Base-by-base conservation (phyloP, 92 coral and sea anemone genomes). In the Pocillopora meandrina region DNA sequence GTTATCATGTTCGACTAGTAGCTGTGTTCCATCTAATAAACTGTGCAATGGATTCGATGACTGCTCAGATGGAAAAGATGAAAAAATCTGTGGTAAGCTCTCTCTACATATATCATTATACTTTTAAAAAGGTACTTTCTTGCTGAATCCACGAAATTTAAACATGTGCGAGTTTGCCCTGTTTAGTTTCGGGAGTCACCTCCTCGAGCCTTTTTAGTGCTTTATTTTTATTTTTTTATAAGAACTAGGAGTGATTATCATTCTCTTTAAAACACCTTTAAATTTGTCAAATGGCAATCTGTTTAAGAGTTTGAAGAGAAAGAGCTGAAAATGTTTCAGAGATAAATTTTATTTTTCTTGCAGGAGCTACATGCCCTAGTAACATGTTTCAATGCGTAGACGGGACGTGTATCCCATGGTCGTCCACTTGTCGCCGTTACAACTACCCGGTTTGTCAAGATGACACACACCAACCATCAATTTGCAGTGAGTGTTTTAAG, bases 61-160 rank as follows among this genome's bases (percentile, higher is more conserved):
- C 52, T 92, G 95, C 75, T 14, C 79, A 15, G 90, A 89, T 74
- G 92, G 92, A 1, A 76, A 77, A 33, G 95, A 92, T 79, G 95
- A 92, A 73, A 67, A 75, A 33, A 52, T 21, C 76, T 92, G 95
- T 66, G 88, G 95, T 89, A 68, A 82, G 89, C 8, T 10, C 52
- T 15, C 57, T 26, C 31, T 26, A 26, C 31, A 26, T 26, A 26
- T 26, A 26, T 26, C 31, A 26, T 26, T 26, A 0, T 26, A 26
- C 31, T 26, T 26, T 26, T 26, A 26, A 26, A 26, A 26, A 26
- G 31, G 31, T 26, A 0, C 31, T 26, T 26, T 26, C 31, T 26
- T 26, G 31, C 31, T 26, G 31, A 26, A 26, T 26, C 31, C 31
- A 26, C 31, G 31, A 26, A 26, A 26, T 26, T 26, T 26, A 26